phyloP scores from a whole-genome alignment of 2,113 vertebrate species.

The Corynorhinus townsendii region DNA sequence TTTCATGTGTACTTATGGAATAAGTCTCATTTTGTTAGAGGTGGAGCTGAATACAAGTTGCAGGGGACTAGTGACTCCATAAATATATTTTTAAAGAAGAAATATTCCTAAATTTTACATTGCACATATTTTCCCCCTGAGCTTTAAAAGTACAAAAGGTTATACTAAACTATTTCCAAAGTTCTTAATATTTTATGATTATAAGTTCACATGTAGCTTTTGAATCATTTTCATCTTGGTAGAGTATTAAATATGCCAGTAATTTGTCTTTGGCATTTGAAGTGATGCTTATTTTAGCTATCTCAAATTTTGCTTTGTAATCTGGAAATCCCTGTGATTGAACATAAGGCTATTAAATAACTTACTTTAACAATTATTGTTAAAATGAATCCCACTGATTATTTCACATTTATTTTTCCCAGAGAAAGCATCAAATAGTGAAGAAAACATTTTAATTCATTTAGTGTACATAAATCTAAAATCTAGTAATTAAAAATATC shows the following conservation, averaged over 20 bases:
- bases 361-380: neutral
- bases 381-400: neutral
- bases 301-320: neutral
- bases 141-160: neutral
- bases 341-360: neutral
- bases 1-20: neutral
- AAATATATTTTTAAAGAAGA: neutral
- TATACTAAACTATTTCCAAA: neutral
- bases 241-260: neutral
- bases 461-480: neutral
- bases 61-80: neutral
- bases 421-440: neutral
- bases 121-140: neutral
- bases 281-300: slow-evolving; percentile 6
- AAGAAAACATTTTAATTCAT: slow-evolving; percentile 17
- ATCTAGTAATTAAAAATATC: neutral
- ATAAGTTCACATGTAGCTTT: neutral
- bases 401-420: neutral
- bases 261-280: neutral
- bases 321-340: neutral
- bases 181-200: neutral
- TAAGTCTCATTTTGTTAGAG: neutral
- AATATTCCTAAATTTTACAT: slow-evolving; percentile 13
- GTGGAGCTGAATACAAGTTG: neutral
- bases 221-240: slow-evolving; percentile 15